Evolutionary conservation across 2,888 invertebrate genomes (phyloP).

Genomic region (Sinelater perroti): DNA sequence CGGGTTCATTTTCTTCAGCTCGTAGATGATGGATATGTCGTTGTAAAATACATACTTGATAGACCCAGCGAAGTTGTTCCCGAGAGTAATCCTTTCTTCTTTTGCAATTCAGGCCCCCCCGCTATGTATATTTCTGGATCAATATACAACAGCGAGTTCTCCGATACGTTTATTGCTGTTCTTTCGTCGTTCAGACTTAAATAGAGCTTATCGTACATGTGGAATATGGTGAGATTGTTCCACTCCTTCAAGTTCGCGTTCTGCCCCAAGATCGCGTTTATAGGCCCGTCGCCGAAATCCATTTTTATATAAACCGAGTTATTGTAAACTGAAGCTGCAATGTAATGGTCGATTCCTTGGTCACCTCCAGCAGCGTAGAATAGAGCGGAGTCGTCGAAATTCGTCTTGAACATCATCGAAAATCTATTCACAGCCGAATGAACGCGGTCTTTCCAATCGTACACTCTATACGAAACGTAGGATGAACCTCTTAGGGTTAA

Average conservation of each 20-base stretch:
- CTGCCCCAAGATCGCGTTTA: slow-evolving; percentile 73
- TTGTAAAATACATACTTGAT: slow-evolving; percentile 93
- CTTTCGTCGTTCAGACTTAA: slow-evolving; percentile 80
- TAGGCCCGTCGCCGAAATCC: slow-evolving; percentile 84
- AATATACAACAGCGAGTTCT: slow-evolving; percentile 80
- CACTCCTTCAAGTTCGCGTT: slow-evolving; percentile 79
- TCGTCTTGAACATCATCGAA: slow-evolving; percentile 90
- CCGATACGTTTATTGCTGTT: slow-evolving; percentile 75
- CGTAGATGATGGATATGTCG: slow-evolving; percentile 90
- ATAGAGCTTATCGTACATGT: slow-evolving; percentile 76
- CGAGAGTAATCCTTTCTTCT: slow-evolving; percentile 74
- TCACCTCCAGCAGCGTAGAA: slow-evolving; percentile 94
- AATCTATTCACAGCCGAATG: slow-evolving; percentile 88
- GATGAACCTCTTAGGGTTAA: slow-evolving; percentile 90
- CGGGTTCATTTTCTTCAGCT: slow-evolving; percentile 83
- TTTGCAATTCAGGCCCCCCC: slow-evolving; percentile 75
- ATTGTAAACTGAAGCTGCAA: slow-evolving; percentile 86
- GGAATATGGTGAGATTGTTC: slow-evolving; percentile 90
- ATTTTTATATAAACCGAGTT: slow-evolving; percentile 86
- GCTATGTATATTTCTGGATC: slow-evolving; percentile 95
- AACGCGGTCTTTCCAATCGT: slow-evolving; percentile 91
- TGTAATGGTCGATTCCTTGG: slow-evolving; percentile 86
- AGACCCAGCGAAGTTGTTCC: slow-evolving; percentile 75
- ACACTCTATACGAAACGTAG: slow-evolving; percentile 90
- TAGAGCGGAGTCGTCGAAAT: slow-evolving; percentile 89